These are phyloP conservation scores for Amblyjoppa proteus DNA, from an alignment of 2,888 invertebrate genomes.

Conservation along the genomic window DNA sequence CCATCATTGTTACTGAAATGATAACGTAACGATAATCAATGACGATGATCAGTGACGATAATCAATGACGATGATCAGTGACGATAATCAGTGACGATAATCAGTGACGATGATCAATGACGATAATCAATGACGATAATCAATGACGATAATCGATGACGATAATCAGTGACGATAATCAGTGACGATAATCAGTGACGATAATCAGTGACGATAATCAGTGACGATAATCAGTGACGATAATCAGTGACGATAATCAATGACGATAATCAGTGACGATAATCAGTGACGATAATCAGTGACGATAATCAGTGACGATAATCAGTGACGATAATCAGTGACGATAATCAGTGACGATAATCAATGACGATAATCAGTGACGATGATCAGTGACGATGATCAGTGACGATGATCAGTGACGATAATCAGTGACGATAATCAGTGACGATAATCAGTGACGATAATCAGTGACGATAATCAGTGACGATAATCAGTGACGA, in stretches of 20 bases:
- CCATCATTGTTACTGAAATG: conserved; percentile 15
- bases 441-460: background rate
- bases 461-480: background rate
- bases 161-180: background rate
- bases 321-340: background rate
- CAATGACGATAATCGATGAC: too few species aligned
- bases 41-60: background rate
- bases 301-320: background rate
- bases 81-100: background rate
- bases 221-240: background rate
- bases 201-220: background rate
- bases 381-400: background rate
- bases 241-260: background rate
- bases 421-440: background rate
- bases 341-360: background rate
- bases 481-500: too few species aligned
- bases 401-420: too few species aligned
- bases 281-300: background rate
- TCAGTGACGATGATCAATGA: background rate
- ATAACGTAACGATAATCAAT: background rate
- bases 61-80: background rate
- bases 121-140: background rate
- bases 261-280: background rate
- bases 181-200: background rate
- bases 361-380: background rate